These are phyloP conservation scores for Pocillopora damicornis DNA, from an alignment of 64 coral and sea anemone species.

Conservation along the genomic window DNA sequence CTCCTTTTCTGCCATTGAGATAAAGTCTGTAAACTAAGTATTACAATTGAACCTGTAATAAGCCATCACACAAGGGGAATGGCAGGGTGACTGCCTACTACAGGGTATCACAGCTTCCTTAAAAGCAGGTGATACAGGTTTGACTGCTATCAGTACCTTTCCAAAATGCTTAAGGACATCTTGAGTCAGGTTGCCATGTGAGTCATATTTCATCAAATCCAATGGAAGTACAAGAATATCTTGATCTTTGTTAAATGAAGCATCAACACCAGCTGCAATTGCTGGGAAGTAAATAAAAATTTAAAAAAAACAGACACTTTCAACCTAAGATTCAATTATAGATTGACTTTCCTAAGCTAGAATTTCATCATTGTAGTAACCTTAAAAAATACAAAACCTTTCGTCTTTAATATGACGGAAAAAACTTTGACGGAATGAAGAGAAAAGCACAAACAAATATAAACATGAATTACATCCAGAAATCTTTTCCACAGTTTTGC, in stretches of 20 bases:
- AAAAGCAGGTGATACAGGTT: too few relatives aligned
- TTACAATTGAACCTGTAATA: not conserved
- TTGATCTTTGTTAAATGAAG: constrained; percentile 72
- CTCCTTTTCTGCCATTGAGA: not conserved
- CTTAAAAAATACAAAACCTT: too few relatives aligned
- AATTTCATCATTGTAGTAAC: too few relatives aligned
- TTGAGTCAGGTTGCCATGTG: constrained; percentile 36
- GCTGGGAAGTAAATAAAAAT: constrained; percentile 27
- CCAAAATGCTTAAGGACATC: constrained; percentile 47
- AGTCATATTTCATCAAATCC: constrained; percentile 53
- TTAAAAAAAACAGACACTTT: not conserved
- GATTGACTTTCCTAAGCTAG: too few relatives aligned
- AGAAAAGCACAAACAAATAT: too few relatives aligned
- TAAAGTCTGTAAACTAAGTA: not conserved
- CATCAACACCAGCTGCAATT: constrained; percentile 42
- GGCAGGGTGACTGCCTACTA: too few relatives aligned
- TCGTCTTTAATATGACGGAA: constrained; percentile 2
- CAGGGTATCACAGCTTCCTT: too few relatives aligned
- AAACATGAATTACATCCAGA: too few relatives aligned
- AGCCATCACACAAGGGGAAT: too few relatives aligned
- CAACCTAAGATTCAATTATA: too few relatives aligned
- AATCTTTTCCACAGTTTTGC: too few relatives aligned
- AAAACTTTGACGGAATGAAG: not conserved
- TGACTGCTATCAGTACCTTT: constrained; percentile 7
- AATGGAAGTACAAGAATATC: constrained; percentile 59